Base-by-base conservation (phyloP, 2,797 vertebrate species). In the Cercopithecus petaurista region DNA sequence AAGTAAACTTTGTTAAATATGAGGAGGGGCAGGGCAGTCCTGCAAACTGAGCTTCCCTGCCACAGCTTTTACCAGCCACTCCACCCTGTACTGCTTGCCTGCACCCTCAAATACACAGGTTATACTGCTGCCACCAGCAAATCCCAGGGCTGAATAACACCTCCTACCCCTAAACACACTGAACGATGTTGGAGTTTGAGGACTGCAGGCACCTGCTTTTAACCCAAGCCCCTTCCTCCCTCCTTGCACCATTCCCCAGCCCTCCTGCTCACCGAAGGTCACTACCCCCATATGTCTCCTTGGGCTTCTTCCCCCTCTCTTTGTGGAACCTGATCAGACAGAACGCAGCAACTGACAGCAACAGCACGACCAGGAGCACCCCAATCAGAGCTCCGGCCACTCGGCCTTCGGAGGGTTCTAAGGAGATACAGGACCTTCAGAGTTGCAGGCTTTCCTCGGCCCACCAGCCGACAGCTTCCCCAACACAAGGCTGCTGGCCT, bases 371-470 rank as follows among this genome's bases (percentile, higher is more conserved):
- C 59, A 99, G 88, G 48, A 99, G 96, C 22, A 98, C 97, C 36
- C 98, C 99, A 11, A 99, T 98, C 80, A 99, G 88, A 5, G 98
- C 98, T 24, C 98, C 98, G 0, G 98, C 98, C 75, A 98, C 93
- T 67, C 97, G 94, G 70, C 97, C 97, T 93, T 96, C 77, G 39
- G 98, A 97, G 55, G 95, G 39, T 21, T 96, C 98, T 98, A 96
- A 75, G 39, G 95, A 96, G 89, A 98, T 52, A 97, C 21, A 97
- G n/a, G 36, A 33, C 61, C n/a, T 13, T 92, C 76, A 80, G 95
- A 75, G 83, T 61, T 26, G 36, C 70, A 95, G 55, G 41, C 72
- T n/a, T 36, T 80, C 52, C 55, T 72, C 17, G 41, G 13, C 41
- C 43, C 79, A 75, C 57, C 67, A 76, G 84, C 79, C 70, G 70